A percentile compares a stretch with the other conserved stretches of the same genome.
Conservation (phyloP, 2,888 invertebrate genomes). For the Norana najaformis region DNA sequence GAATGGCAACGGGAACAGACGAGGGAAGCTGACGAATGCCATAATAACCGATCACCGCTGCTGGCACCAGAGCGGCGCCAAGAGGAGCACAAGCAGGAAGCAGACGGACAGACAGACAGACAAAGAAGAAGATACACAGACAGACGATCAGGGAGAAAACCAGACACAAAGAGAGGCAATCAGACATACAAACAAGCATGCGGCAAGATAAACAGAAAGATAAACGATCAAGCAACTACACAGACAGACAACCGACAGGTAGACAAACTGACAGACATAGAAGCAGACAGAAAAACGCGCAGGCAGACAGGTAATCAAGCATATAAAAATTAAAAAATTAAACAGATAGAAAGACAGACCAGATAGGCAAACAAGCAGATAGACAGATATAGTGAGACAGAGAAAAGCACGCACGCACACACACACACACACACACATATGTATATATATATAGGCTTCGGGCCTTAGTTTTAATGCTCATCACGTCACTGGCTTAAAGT, state of each 20-base stretch:
- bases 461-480: neutral
- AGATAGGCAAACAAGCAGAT: neutral
- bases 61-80: neutral
- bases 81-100: neutral
- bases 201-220: too few species aligned
- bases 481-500: constrained; percentile 20
- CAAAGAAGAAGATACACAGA: too few species aligned
- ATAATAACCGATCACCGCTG: neutral
- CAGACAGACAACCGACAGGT: neutral
- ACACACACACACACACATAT: neutral
- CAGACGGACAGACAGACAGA: neutral
- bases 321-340: too few species aligned
- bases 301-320: too few species aligned
- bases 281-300: neutral
- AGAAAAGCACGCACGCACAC: neutral
- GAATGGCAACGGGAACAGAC: constrained; percentile 10
- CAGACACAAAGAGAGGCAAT: neutral
- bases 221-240: too few species aligned
- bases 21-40: neutral
- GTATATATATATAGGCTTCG: neutral
- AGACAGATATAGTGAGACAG: neutral
- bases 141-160: too few species aligned
- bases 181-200: too few species aligned
- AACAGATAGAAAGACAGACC: too few species aligned
- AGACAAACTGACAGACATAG: neutral